These are phyloP conservation scores for Hippoglossus hippoglossus DNA, from an alignment of 2,797 vertebrate species.

Conservation along the genomic window DNA sequence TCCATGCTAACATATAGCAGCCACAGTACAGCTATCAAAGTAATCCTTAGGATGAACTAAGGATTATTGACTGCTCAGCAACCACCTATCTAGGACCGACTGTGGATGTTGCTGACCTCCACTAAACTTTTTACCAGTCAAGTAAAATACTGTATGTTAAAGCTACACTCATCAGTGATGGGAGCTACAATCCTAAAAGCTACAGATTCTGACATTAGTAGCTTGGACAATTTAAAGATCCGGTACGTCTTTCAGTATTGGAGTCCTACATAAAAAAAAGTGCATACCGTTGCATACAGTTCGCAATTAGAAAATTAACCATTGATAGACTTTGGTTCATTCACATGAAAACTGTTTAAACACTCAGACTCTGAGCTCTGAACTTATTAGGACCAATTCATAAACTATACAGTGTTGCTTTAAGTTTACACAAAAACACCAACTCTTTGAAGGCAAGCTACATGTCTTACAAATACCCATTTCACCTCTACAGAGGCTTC, in stretches of 20 bases:
- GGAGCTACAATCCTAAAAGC: background rate
- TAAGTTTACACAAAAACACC: background rate
- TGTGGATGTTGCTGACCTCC: background rate
- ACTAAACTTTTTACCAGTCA: background rate
- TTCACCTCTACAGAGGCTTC: background rate
- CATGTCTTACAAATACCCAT: background rate
- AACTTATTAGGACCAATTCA: no score
- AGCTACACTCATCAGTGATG: slow-evolving; percentile 18
- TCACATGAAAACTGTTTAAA: no score
- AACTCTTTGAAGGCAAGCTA: background rate
- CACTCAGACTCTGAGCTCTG: no score
- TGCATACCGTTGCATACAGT: no score
- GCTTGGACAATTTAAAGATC: no score
- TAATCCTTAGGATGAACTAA: slow-evolving; percentile 55
- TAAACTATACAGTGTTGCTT: background rate
- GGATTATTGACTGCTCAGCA: slow-evolving; percentile 51
- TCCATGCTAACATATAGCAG: slow-evolving; percentile 4
- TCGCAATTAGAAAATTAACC: no score
- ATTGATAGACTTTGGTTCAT: no score
- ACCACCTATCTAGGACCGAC: background rate
- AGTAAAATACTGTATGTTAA: no score
- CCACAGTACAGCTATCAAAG: slow-evolving; percentile 24
- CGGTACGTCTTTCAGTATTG: no score
- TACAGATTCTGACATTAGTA: background rate
- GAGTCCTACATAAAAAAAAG: no score